A percentile compares a stretch with the other conserved stretches of the same genome.
Evolutionary conservation across 2,113 vertebrate species (phyloP).

Genomic region (Empidonax alnorum): DNA sequence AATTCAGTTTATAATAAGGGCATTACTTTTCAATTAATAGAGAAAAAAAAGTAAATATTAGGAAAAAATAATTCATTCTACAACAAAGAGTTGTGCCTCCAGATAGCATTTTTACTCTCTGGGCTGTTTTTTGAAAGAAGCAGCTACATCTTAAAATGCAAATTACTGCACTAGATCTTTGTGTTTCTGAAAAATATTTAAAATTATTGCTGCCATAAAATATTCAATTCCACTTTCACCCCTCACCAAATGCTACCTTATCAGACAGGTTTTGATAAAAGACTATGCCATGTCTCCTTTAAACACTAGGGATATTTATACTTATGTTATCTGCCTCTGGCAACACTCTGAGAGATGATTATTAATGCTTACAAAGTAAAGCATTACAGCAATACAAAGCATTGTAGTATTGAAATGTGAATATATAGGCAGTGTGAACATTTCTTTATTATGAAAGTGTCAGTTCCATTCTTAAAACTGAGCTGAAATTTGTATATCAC

Average conservation of each 20-base stretch:
- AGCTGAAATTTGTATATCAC: not conserved
- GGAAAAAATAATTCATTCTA: not conserved
- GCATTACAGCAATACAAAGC: not conserved
- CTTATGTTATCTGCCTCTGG: not conserved
- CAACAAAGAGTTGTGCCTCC: not conserved
- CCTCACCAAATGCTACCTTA: constrained; percentile 10
- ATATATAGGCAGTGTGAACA: not conserved
- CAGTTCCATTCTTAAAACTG: not conserved
- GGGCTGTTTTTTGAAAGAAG: not conserved
- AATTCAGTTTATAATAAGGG: constrained; percentile 40
- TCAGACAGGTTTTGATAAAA: constrained; percentile 26
- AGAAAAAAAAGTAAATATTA: not conserved
- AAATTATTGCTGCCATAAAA: constrained; percentile 18
- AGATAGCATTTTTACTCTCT: not conserved
- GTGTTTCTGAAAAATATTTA: constrained; percentile 36
- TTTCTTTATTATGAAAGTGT: not conserved
- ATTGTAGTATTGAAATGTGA: not conserved
- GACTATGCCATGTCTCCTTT: not conserved
- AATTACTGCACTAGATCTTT: constrained; percentile 1
- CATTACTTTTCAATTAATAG: constrained; percentile 57
- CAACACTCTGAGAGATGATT: not conserved
- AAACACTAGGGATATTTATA: constrained; percentile 29
- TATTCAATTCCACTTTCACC: constrained; percentile 17
- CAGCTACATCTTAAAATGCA: not conserved
- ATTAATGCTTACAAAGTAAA: constrained; percentile 18